These are phyloP conservation scores for Columba janthina DNA, from an alignment of 2,113 vertebrate species.

Conservation along the genomic window DNA sequence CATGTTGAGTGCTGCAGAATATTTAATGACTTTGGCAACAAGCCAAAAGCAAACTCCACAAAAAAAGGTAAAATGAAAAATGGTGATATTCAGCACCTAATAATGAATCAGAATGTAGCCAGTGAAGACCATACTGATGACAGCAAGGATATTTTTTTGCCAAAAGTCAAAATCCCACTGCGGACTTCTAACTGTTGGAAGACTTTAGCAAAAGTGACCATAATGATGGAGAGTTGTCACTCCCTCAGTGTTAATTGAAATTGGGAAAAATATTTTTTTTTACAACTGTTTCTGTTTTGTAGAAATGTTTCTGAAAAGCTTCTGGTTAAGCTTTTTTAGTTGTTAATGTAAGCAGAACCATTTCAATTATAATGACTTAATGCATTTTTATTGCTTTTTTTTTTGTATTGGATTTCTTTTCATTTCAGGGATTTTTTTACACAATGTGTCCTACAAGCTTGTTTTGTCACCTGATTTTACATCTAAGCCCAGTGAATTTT, in stretches of 20 bases:
- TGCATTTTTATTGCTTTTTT: background rate
- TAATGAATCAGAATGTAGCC: background rate
- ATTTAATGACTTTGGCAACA: background rate
- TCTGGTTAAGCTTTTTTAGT: background rate
- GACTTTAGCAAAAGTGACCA: background rate
- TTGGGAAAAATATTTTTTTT: background rate
- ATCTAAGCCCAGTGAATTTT: conserved; percentile 52
- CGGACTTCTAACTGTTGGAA: background rate
- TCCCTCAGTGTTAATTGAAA: background rate
- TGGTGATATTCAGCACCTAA: background rate
- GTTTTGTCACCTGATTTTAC: conserved; percentile 57
- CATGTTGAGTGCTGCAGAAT: background rate
- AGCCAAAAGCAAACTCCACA: background rate
- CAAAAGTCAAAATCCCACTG: background rate
- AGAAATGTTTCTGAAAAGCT: background rate
- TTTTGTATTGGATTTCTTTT: background rate
- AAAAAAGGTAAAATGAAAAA: conserved; percentile 1
- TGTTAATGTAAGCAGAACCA: background rate
- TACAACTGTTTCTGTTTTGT: background rate
- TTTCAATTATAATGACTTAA: background rate
- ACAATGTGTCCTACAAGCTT: conserved; percentile 6
- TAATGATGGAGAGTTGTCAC: background rate
- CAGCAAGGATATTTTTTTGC: background rate
- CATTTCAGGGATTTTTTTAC: background rate
- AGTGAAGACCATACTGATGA: background rate